phyloP scores from a whole-genome alignment of 2,113 vertebrate species.

The Tichodroma muraria region DNA sequence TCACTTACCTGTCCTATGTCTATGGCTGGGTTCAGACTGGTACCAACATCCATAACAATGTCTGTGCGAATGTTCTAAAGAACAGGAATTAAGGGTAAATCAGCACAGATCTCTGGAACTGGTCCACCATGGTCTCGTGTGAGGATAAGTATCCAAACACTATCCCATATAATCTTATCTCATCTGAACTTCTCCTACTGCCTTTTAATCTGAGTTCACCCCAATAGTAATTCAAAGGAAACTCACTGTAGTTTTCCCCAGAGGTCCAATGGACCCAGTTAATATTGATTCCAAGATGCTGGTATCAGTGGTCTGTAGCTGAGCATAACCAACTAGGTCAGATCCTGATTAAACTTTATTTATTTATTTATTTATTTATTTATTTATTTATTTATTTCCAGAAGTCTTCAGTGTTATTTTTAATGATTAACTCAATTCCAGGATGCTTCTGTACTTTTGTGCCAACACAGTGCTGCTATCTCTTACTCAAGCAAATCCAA shows the following conservation, averaged over 20 bases:
- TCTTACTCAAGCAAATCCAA: not conserved
- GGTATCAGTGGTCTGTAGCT: not conserved
- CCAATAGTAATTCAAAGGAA: not conserved
- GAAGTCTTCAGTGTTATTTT: not conserved
- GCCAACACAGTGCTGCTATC: not conserved
- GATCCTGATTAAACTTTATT: not conserved
- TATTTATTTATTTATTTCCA: not conserved
- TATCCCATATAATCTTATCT: not conserved
- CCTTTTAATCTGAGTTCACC: not conserved
- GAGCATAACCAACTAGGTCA: not conserved
- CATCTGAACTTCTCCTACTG: not conserved
- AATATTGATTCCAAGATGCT: not conserved
- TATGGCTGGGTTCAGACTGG: slow-evolving; percentile 92
- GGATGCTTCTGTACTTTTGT: not conserved
- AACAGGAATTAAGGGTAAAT: not conserved
- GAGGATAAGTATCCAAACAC: not conserved
- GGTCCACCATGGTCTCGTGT: not conserved
- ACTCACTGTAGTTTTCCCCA: not conserved
- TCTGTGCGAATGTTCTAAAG: slow-evolving; percentile 87
- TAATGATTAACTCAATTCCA: not conserved
- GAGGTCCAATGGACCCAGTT: not conserved
- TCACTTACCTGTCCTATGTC: slow-evolving; percentile 93
- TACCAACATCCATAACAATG: slow-evolving; percentile 96
- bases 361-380: not conserved
- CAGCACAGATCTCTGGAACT: not conserved